A percentile compares a stretch with the other conserved stretches of the same genome.
Conservation (phyloP, 1,140 invertebrate species). For the Cryptotermes secundus region DNA sequence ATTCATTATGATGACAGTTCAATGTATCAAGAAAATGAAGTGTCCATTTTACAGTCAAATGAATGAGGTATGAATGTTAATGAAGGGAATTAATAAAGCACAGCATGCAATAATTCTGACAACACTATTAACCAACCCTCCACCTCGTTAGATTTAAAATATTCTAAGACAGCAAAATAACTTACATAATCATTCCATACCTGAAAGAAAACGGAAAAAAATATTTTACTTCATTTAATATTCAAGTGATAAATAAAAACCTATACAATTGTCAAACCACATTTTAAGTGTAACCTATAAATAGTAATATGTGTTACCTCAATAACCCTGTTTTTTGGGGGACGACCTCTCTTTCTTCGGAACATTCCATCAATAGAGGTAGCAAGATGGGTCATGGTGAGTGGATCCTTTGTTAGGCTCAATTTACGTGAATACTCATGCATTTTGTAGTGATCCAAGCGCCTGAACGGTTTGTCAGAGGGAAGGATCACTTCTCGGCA, state of each 20-base stretch:
- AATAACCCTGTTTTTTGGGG: constrained; percentile 88
- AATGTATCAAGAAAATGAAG: too few relatives aligned
- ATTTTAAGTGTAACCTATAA: not conserved
- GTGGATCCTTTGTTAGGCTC: constrained; percentile 54
- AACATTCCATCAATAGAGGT: constrained; percentile 85
- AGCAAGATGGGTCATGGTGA: constrained; percentile 63
- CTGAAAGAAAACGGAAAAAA: constrained; percentile 43
- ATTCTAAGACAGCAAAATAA: constrained; percentile 38
- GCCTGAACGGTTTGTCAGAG: constrained; percentile 78
- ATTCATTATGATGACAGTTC: too few relatives aligned
- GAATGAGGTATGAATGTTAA: not conserved
- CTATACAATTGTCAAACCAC: not conserved
- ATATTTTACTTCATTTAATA: constrained; percentile 25
- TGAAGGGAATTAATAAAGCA: not conserved
- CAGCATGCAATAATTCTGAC: not conserved
- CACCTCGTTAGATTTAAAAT: constrained; percentile 22
- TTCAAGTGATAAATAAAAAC: not conserved
- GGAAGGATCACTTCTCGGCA: constrained; percentile 82
- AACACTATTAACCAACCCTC: not conserved
- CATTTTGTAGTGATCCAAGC: constrained; percentile 87
- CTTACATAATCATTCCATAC: constrained; percentile 80
- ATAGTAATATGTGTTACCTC: constrained; percentile 57
- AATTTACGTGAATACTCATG: constrained; percentile 66
- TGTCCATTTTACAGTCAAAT: too few relatives aligned
- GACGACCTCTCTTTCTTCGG: constrained; percentile 83